These are phyloP conservation scores for Cryptus viduatorius DNA, from an alignment of 2,888 invertebrate genomes.

Conservation along the genomic window DNA sequence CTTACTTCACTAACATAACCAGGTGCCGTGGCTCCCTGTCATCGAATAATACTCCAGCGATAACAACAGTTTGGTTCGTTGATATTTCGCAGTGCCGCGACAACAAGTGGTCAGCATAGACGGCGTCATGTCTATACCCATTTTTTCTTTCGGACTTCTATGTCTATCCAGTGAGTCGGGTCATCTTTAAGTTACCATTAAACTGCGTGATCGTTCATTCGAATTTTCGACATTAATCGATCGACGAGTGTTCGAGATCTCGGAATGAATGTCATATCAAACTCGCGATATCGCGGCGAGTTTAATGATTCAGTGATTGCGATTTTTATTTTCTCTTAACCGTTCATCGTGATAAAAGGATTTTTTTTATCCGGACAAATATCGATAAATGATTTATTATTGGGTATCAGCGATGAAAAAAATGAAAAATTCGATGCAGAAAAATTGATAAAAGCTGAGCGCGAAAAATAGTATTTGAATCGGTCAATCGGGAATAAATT, in stretches of 20 bases:
- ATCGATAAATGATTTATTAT: not conserved
- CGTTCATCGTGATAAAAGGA: slow-evolving; percentile 4
- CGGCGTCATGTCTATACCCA: slow-evolving; percentile 2
- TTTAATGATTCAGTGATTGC: not conserved
- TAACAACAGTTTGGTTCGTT: slow-evolving; percentile 14
- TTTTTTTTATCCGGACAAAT: not conserved
- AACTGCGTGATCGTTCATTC: not conserved
- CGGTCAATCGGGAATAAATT: too few species aligned
- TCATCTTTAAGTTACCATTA: not conserved
- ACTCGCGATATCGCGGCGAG: not conserved
- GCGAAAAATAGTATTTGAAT: too few species aligned
- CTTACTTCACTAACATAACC: not conserved
- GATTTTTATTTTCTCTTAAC: not conserved
- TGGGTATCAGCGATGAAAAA: not conserved
- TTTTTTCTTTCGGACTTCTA: slow-evolving; percentile 33
- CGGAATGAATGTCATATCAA: not conserved
- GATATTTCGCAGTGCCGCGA: slow-evolving; percentile 5
- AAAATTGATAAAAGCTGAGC: too few species aligned
- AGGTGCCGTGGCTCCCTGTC: not conserved
- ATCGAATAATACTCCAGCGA: slow-evolving; percentile 13
- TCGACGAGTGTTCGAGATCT: not conserved
- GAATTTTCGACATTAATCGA: not conserved
- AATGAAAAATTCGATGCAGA: too few species aligned
- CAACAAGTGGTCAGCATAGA: slow-evolving; percentile 14
- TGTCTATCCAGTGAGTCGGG: slow-evolving; percentile 41